phyloP scores from a whole-genome alignment of 53 echinoderm and acorn worm genomes.

The Stichopus horrens region DNA sequence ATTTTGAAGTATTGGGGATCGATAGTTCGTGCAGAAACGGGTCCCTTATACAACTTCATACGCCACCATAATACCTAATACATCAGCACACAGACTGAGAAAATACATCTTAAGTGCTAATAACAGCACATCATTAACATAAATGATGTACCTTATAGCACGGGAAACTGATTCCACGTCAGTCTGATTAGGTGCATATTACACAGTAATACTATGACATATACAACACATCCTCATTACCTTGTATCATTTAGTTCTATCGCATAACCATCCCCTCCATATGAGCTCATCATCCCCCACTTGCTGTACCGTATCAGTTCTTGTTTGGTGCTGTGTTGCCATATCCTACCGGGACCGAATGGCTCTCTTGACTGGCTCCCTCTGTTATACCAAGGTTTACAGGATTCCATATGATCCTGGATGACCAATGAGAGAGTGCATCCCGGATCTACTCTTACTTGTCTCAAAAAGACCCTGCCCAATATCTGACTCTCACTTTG shows the following conservation, averaged over 20 bases:
- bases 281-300: slow-evolving; percentile 78
- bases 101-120: no score
- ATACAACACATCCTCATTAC: slow-evolving; percentile 33
- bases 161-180: no score
- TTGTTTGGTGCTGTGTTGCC: slow-evolving; percentile 61
- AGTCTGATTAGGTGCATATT: no score
- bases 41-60: no score
- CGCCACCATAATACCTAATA: no score
- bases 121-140: no score
- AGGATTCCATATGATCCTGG: slow-evolving; percentile 52
- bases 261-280: slow-evolving; percentile 81
- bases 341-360: slow-evolving; percentile 61
- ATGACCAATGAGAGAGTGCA: slow-evolving; percentile 60
- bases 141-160: no score
- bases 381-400: slow-evolving; percentile 58
- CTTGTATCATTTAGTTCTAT: slow-evolving; percentile 76
- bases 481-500: slow-evolving; percentile 68
- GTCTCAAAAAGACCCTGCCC: slow-evolving; percentile 73
- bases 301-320: slow-evolving; percentile 70
- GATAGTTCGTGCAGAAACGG: no score
- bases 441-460: slow-evolving; percentile 67
- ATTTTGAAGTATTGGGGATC: no score
- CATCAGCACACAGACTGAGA: no score
- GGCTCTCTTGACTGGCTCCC: slow-evolving; percentile 42
- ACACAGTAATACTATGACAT: neutral